Percentiles rank a stretch among this genome's conserved stretches.
These are phyloP conservation scores for Ageneiosus marmoratus DNA, from an alignment of 2,113 vertebrate genomes.

Conservation along the genomic window DNA sequence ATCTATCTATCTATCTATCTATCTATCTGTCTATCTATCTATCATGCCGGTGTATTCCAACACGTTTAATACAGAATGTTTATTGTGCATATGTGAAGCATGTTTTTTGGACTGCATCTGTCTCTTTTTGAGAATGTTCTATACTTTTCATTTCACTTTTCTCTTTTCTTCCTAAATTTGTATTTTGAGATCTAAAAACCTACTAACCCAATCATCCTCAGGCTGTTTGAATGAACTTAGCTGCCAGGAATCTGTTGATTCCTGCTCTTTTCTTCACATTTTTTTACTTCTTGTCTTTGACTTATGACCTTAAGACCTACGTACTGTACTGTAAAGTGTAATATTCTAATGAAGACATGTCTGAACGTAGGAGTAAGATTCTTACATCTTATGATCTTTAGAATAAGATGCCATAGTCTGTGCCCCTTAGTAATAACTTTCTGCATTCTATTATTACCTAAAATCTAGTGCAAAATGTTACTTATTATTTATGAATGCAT, in stretches of 20 bases:
- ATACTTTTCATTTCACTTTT: background rate
- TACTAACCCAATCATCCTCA: background rate
- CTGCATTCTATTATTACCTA: background rate
- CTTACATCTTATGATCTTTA: background rate
- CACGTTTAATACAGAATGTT: background rate
- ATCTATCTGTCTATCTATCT: no score
- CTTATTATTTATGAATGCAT: background rate
- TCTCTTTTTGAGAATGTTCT: background rate
- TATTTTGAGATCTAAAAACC: background rate
- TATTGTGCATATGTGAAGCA: background rate
- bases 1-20: no score
- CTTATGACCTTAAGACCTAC: background rate
- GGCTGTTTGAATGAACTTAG: background rate
- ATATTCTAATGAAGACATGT: background rate
- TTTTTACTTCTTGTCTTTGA: constrained; percentile 43
- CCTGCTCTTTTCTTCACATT: constrained; percentile 36
- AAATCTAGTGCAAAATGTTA: background rate
- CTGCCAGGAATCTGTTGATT: background rate
- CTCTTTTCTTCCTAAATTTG: background rate
- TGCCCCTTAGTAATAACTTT: background rate
- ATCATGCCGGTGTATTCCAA: background rate
- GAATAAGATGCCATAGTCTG: background rate
- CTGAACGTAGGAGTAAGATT: background rate
- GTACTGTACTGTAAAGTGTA: background rate
- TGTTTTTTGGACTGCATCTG: background rate